These are phyloP conservation scores for Ahaetulla prasina DNA, from an alignment of 2,113 vertebrate genomes.

Conservation along the genomic window DNA sequence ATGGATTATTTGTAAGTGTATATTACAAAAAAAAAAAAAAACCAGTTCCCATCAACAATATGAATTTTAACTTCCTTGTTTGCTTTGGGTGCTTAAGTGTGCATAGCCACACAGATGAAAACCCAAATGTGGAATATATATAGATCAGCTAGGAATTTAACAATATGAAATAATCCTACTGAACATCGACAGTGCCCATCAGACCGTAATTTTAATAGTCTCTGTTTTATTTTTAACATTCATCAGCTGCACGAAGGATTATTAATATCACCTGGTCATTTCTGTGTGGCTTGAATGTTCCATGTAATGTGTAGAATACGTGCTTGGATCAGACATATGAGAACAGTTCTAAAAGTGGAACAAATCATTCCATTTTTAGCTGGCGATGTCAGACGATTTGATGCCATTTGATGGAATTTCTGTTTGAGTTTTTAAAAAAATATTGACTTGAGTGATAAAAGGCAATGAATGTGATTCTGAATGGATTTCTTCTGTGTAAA, in stretches of 20 bases:
- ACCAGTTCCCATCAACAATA: not conserved
- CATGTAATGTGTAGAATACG: not conserved
- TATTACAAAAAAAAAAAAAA: not conserved
- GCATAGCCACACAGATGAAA: not conserved
- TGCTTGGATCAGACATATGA: not conserved
- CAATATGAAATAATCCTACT: not conserved
- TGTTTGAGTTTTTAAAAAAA: not conserved
- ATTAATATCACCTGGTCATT: not conserved
- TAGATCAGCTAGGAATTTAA: not conserved
- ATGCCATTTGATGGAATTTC: not conserved
- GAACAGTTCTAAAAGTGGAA: not conserved
- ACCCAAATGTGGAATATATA: not conserved
- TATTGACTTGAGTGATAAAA: not conserved
- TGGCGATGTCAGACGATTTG: not conserved
- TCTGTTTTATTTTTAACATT: not conserved
- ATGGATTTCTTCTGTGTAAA: not conserved
- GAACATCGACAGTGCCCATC: not conserved
- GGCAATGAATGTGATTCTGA: not conserved
- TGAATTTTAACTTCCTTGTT: not conserved
- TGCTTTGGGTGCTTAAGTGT: slow-evolving; percentile 19
- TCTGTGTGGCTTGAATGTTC: not conserved
- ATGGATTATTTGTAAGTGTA: slow-evolving; percentile 47
- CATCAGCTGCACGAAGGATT: not conserved
- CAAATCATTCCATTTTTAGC: not conserved
- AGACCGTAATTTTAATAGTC: not conserved